phyloP scores from a whole-genome alignment of 2,888 invertebrate genomes.

The Polietes domitor region DNA sequence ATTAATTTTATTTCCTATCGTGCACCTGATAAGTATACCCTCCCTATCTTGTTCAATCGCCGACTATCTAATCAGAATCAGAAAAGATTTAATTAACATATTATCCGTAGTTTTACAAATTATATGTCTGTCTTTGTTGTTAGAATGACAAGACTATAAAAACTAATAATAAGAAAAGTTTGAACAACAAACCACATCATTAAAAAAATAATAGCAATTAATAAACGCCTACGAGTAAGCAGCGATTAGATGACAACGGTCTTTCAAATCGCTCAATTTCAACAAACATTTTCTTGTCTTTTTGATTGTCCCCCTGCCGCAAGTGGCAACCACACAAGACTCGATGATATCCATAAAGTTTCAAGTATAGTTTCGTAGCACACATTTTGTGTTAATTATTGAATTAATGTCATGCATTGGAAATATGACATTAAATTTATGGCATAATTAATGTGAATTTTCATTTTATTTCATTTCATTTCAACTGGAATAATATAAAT shows the following conservation, averaged over 20 bases:
- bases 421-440: not conserved
- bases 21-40: too few relatives aligned
- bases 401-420: not conserved
- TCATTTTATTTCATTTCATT: too few relatives aligned
- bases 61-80: not conserved
- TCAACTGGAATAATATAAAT: not conserved
- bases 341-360: not conserved
- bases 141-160: too few relatives aligned
- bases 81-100: not conserved
- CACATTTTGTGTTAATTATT: not conserved
- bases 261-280: not conserved
- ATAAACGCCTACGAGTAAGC: not conserved
- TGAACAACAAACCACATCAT: not conserved
- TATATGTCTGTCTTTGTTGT: not conserved
- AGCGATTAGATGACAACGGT: not conserved
- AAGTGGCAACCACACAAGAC: not conserved
- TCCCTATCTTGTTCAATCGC: too few relatives aligned
- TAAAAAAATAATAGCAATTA: not conserved
- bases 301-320: not conserved
- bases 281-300: not conserved
- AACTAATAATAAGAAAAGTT: not conserved
- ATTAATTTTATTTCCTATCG: too few relatives aligned
- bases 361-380: not conserved
- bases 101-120: not conserved
- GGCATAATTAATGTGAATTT: not conserved